These are phyloP conservation scores for Heteromyza rotundicornis DNA, from an alignment of 2,888 invertebrate genomes.

Conservation along the genomic window DNA sequence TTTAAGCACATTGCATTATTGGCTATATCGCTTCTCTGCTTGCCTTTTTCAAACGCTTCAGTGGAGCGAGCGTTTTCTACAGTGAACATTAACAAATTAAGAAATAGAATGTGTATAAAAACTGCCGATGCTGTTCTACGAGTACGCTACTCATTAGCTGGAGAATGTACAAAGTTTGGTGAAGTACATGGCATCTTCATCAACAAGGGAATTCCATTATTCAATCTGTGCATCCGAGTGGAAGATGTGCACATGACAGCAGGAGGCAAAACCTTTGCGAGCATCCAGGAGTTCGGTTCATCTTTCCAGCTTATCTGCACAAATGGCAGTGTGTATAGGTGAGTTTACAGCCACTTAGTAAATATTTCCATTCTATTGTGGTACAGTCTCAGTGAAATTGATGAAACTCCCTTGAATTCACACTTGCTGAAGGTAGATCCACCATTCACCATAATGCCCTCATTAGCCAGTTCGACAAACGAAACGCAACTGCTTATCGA, in stretches of 20 bases:
- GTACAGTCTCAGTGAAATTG: conserved; percentile 53
- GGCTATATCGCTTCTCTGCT: too few relatives aligned
- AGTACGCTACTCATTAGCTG: too few relatives aligned
- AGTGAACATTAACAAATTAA: too few relatives aligned
- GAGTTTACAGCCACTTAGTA: too few relatives aligned
- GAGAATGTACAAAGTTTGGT: too few relatives aligned
- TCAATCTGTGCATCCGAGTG: conserved; percentile 50
- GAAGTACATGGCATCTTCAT: conserved; percentile 58
- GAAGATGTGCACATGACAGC: conserved; percentile 47
- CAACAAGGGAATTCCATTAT: conserved; percentile 55
- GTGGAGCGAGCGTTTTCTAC: too few relatives aligned
- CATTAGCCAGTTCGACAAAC: too few relatives aligned
- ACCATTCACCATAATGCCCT: conserved; percentile 46
- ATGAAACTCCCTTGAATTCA: conserved; percentile 47
- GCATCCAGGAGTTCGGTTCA: conserved; percentile 46
- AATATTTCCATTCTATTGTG: too few relatives aligned
- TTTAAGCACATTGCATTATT: too few relatives aligned
- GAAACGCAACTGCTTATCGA: conserved; percentile 46
- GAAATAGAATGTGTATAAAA: too few relatives aligned
- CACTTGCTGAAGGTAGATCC: conserved; percentile 57
- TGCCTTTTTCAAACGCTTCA: too few relatives aligned
- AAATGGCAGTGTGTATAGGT: conserved; percentile 59
- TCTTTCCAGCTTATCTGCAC: conserved; percentile 51
- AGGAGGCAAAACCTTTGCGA: conserved; percentile 48
- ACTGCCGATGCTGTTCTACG: too few relatives aligned